A percentile compares a stretch with the other conserved stretches of the same genome.
These are phyloP conservation scores for Acronicta leporina DNA, from an alignment of 2,888 invertebrate species.

Conservation along the genomic window DNA sequence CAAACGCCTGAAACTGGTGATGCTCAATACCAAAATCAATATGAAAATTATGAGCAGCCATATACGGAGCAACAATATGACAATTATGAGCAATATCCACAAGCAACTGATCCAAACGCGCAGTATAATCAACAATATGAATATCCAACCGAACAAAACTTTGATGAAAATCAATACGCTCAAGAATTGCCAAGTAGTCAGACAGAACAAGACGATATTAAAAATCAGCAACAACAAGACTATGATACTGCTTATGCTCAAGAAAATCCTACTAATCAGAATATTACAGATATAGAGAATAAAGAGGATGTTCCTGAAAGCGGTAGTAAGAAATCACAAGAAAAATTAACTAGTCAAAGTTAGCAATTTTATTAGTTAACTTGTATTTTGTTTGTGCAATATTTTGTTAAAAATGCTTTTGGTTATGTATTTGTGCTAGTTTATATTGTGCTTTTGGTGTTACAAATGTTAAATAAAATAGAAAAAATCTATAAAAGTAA, in stretches of 20 bases:
- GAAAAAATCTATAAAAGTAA: conserved; percentile 12
- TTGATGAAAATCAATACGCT: conserved; percentile 70
- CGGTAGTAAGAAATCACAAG: conserved; percentile 64
- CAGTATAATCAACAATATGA: conserved; percentile 70
- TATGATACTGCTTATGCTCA: conserved; percentile 46
- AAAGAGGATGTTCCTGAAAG: conserved; percentile 45
- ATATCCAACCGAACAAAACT: conserved; percentile 70
- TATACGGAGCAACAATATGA: conserved; percentile 54
- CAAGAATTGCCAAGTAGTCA: conserved; percentile 57
- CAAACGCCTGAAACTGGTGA: conserved; percentile 45
- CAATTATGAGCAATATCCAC: conserved; percentile 66
- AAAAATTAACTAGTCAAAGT: conserved; percentile 75
- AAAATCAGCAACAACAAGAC: conserved; percentile 33
- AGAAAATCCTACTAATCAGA: conserved; percentile 39
- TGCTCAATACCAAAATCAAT: conserved; percentile 62
- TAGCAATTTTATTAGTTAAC: conserved; percentile 69
- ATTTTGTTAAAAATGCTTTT: conserved; percentile 70
- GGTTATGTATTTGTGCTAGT: conserved; percentile 60
- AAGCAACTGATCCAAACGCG: conserved; percentile 60
- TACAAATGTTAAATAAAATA: conserved; percentile 51
- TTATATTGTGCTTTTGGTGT: conserved; percentile 65
- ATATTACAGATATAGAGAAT: conserved; percentile 30
- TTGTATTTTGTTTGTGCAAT: conserved; percentile 75
- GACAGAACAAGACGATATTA: conserved; percentile 20
- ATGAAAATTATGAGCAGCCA: conserved; percentile 60